These are phyloP conservation scores for Myotis lucifugus DNA, from an alignment of 2,113 vertebrate genomes.

Conservation along the genomic window DNA sequence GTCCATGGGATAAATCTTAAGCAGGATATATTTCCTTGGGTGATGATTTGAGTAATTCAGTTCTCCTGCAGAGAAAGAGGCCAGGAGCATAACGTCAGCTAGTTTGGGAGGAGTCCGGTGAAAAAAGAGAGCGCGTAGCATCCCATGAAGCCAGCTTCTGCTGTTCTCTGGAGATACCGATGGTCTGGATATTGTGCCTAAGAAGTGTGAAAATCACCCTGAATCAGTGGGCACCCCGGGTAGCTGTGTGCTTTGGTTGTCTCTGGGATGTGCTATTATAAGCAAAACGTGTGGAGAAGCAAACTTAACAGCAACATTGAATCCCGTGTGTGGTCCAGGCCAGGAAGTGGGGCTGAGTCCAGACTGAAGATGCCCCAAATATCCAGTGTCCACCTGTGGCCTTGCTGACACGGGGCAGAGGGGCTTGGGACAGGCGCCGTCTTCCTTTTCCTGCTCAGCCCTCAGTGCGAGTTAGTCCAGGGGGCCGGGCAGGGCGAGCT, in stretches of 20 bases:
- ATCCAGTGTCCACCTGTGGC: slow-evolving; percentile 52
- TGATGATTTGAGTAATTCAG: slow-evolving; percentile 55
- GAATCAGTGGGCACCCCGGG: slow-evolving; percentile 2
- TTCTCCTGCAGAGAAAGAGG: slow-evolving; percentile 71
- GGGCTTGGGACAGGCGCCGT: not conserved
- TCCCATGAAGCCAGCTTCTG: slow-evolving; percentile 82
- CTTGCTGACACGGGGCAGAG: slow-evolving; percentile 60
- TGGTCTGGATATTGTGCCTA: slow-evolving; percentile 69
- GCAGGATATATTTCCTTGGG: slow-evolving; percentile 69
- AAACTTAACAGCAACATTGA: slow-evolving; percentile 56
- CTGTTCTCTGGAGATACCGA: slow-evolving; percentile 75
- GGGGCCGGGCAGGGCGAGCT: not conserved
- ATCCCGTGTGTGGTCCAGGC: slow-evolving; percentile 64
- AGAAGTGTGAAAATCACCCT: slow-evolving; percentile 68
- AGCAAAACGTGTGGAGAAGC: slow-evolving; percentile 24
- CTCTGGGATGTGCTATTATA: not conserved
- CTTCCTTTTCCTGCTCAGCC: slow-evolving; percentile 66
- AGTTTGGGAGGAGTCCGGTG: slow-evolving; percentile 1
- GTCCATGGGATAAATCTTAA: slow-evolving; percentile 73
- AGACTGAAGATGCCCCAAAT: slow-evolving; percentile 66
- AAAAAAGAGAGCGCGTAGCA: slow-evolving; percentile 70
- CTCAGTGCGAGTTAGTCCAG: slow-evolving; percentile 46
- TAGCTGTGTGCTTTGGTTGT: slow-evolving; percentile 12
- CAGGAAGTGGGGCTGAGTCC: slow-evolving; percentile 74
- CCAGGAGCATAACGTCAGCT: not conserved